phyloP scores from a whole-genome alignment of 2,888 invertebrate genomes.

The Phalangium opilio region DNA sequence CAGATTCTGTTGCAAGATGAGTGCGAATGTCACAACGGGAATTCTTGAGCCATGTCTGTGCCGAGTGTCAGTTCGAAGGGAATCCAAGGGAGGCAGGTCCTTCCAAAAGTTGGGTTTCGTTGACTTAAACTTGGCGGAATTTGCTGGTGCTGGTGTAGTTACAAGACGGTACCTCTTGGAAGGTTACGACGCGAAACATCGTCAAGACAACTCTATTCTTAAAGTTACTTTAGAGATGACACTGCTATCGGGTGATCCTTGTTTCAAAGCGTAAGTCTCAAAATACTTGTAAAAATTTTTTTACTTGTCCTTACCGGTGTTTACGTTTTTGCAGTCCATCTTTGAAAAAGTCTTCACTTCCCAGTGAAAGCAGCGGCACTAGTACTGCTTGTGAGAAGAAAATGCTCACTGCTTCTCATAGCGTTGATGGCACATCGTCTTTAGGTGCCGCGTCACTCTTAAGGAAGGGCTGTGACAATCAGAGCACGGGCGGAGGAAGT shows the following conservation, averaged over 20 bases:
- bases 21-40: conserved; percentile 85
- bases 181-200: conserved; percentile 73
- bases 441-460: too few species aligned
- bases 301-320: conserved; percentile 6
- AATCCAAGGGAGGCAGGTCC: conserved; percentile 59
- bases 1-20: conserved; percentile 90
- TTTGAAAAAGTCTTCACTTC: too few species aligned
- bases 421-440: too few species aligned
- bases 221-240: conserved; percentile 79
- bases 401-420: too few species aligned
- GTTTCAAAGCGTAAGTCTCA: conserved; percentile 84
- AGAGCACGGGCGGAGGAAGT: conserved; percentile 24
- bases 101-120: conserved; percentile 94
- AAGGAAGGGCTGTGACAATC: too few species aligned
- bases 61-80: conserved; percentile 86
- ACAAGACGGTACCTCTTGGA: conserved; percentile 78
- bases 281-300: too few species aligned
- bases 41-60: conserved; percentile 83
- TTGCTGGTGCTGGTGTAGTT: conserved; percentile 79
- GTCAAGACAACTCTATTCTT: conserved; percentile 93
- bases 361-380: too few species aligned
- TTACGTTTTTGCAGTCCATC: background rate
- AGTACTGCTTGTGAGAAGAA: too few species aligned
- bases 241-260: conserved; percentile 86
- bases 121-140: conserved; percentile 91